Base-by-base conservation (phyloP, 2,797 vertebrate species). In the Schizothorax lantsangensis region DNA sequence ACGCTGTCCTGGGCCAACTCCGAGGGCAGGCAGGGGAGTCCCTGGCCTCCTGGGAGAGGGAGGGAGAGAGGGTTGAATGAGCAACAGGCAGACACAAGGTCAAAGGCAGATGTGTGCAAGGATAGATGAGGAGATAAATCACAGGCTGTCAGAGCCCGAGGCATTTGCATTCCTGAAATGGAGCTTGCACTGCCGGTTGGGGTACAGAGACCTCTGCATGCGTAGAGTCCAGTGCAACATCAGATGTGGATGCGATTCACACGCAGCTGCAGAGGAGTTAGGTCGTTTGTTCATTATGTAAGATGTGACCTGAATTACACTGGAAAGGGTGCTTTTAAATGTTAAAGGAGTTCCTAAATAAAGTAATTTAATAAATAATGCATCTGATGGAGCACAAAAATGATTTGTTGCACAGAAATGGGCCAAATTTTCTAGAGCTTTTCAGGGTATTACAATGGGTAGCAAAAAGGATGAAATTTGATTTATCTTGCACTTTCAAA, bases 71-170 rank as follows among this genome's bases (percentile, higher is more conserved):
- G 90, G 81, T 80, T 93, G 92, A 95, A 94, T 93, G 92, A 95
- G 93, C 94, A 95, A 95, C 95, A 96, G 94, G 94, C 95, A 94
- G 93, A 94, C 93, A 94, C 94, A 95, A 95, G 95, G 95, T 94
- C 94, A 95, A 92, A 92, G 93, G 93, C 94, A 96, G 95, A 95
- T 96, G 94, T 94, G 94, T 94, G 94, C 93, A 94, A 95, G 95
- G 94, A 96, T 95, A 95, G 95, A 95, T 95, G 94, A 95, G 93
- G 91, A 94, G 94, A 96, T 95, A 95, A 96, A 96, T 96, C 95
- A 95, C 92, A 38, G 90, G 90, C 92, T 93, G 95, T 95, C 88
- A 94, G 93, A 93, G 92, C 92, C 89, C 88, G 92, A 92, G 93
- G 93, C 94, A 96, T 95, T 94, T 95, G 93, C 95, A 96, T 96